Conservation (phyloP, 2,888 invertebrate species). For the Rhagophthalmus giganteus region DNA sequence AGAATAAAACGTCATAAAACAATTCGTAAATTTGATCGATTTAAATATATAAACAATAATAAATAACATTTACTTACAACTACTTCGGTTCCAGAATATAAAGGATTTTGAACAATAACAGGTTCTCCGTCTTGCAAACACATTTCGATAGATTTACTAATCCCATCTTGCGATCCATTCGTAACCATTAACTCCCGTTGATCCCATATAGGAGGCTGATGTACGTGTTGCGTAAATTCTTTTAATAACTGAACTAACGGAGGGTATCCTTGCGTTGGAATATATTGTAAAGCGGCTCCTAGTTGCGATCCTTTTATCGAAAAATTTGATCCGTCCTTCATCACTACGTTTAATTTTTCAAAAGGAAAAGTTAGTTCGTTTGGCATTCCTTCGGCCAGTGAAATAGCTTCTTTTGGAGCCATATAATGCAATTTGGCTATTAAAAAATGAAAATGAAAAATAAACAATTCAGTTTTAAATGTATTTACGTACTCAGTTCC, state of each 20-base stretch:
- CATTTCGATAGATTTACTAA: constrained; percentile 74
- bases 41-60: no score
- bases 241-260: constrained; percentile 64
- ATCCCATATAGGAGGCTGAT: constrained; percentile 67
- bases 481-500: constrained; percentile 57
- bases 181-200: constrained; percentile 68
- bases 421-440: constrained; percentile 59
- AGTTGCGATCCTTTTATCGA: constrained; percentile 63
- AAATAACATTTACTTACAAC: constrained; percentile 69
- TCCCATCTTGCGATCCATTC: constrained; percentile 76
- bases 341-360: constrained; percentile 61
- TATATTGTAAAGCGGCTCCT: constrained; percentile 71
- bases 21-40: no score
- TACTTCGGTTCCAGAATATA: constrained; percentile 71
- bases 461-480: constrained; percentile 7
- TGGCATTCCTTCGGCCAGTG: constrained; percentile 74
- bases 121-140: constrained; percentile 71
- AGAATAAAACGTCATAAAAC: no score
- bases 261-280: constrained; percentile 71
- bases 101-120: constrained; percentile 69
- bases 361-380: constrained; percentile 74
- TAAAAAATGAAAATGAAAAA: constrained; percentile 5
- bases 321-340: constrained; percentile 61
- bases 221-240: constrained; percentile 64
- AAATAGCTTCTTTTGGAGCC: constrained; percentile 59